phyloP scores from a whole-genome alignment of 1,140 invertebrate genomes.

The Zaprionus davidi region DNA sequence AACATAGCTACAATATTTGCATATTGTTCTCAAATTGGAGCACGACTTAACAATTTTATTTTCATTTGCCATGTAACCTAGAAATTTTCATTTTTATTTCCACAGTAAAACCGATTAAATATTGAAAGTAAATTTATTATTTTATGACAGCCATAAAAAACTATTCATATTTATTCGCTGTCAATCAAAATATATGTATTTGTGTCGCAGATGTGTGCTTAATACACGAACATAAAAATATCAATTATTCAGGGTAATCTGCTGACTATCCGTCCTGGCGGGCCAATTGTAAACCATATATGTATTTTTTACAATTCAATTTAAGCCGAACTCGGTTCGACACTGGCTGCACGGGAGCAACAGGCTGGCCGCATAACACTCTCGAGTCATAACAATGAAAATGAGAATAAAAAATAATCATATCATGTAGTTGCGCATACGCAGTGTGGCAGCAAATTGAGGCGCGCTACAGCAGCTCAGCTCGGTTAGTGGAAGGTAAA shows the following conservation, averaged over 20 bases:
- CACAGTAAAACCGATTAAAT: background rate
- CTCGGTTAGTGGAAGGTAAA: background rate
- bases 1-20: background rate
- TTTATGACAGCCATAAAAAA: background rate
- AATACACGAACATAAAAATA: slow-evolving; percentile 8
- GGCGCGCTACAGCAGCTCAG: slow-evolving; percentile 31
- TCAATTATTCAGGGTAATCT: slow-evolving; percentile 9
- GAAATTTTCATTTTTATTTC: background rate
- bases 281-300: slow-evolving; percentile 36
- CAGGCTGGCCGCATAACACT: slow-evolving; percentile 70
- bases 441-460: slow-evolving; percentile 65
- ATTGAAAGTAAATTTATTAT: slow-evolving; percentile 7
- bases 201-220: slow-evolving; percentile 5
- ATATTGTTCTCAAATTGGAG: background rate
- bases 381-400: slow-evolving; percentile 71
- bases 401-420: slow-evolving; percentile 78
- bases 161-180: slow-evolving; percentile 5
- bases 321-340: slow-evolving; percentile 40
- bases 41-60: background rate
- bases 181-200: background rate
- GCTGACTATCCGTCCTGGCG: slow-evolving; percentile 12
- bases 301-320: slow-evolving; percentile 73
- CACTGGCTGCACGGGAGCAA: slow-evolving; percentile 45
- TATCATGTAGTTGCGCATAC: slow-evolving; percentile 70
- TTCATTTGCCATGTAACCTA: background rate